Evolutionary conservation across 2,797 vertebrate species (phyloP).

Genomic region (Pseudopleuronectes americanus): DNA sequence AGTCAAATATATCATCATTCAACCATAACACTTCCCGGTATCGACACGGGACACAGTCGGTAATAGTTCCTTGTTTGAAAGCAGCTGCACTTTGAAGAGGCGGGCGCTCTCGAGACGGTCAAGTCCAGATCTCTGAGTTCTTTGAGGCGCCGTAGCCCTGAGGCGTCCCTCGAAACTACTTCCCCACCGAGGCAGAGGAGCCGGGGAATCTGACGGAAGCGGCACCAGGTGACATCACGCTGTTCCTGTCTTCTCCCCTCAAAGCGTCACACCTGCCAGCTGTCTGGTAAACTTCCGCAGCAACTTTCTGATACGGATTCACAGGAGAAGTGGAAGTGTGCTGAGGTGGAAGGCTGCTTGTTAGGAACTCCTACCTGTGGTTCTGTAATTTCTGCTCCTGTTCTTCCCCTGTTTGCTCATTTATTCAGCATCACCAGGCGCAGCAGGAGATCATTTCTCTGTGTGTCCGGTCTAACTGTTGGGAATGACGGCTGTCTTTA

Average conservation of each 20-base stretch:
- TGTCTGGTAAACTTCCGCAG: constrained; percentile 60
- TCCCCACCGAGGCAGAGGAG: constrained; percentile 57
- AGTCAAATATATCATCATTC: constrained; percentile 18
- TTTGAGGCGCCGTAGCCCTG: constrained; percentile 67
- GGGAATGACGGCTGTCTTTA: constrained; percentile 11
- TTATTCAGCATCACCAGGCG: not conserved
- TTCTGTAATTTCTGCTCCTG: constrained; percentile 10
- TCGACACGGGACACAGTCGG: constrained; percentile 49
- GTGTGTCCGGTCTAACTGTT: not conserved
- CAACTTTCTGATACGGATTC: constrained; percentile 49
- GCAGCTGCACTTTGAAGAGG: constrained; percentile 64
- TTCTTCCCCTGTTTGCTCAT: not conserved
- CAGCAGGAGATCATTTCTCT: not conserved
- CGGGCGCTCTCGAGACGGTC: constrained; percentile 60
- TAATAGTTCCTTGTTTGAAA: constrained; percentile 67
- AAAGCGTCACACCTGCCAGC: constrained; percentile 57
- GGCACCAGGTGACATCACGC: constrained; percentile 62
- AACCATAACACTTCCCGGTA: not conserved
- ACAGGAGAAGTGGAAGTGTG: constrained; percentile 40
- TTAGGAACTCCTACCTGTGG: not conserved
- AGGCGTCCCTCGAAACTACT: constrained; percentile 73
- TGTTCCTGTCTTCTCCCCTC: constrained; percentile 62
- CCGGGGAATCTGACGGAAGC: constrained; percentile 61
- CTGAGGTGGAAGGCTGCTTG: constrained; percentile 1
- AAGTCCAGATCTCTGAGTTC: constrained; percentile 67